A percentile compares a stretch with the other conserved stretches of the same genome.
Evolutionary conservation across 2,888 invertebrate genomes (phyloP).

Genomic region (Agriotes lineatus): DNA sequence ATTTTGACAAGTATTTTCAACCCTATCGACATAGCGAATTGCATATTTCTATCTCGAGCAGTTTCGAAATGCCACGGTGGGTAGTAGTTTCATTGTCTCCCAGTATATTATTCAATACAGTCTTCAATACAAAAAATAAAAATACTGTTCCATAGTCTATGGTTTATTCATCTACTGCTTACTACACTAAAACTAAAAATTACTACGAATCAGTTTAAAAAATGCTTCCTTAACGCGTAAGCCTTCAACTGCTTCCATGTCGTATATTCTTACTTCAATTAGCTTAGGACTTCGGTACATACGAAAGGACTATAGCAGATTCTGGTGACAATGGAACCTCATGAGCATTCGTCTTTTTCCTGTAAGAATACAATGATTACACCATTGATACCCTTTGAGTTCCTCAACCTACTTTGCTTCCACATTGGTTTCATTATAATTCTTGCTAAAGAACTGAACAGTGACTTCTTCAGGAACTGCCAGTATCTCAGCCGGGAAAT

Average conservation of each 20-base stretch:
- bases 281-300: slow-evolving; percentile 70
- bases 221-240: background rate
- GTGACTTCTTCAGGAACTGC: slow-evolving; percentile 72
- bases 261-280: too few relatives aligned
- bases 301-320: slow-evolving; percentile 77
- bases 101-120: too few relatives aligned
- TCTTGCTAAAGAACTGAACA: slow-evolving; percentile 70
- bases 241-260: background rate
- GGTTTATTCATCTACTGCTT: background rate
- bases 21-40: too few relatives aligned
- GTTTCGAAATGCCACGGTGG: too few relatives aligned
- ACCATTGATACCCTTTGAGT: background rate
- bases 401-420: slow-evolving; percentile 64
- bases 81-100: too few relatives aligned
- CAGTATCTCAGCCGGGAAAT: slow-evolving; percentile 67
- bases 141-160: too few relatives aligned
- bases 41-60: too few relatives aligned
- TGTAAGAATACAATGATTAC: slow-evolving; percentile 63
- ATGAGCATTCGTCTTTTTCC: slow-evolving; percentile 71
- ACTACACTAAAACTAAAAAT: background rate
- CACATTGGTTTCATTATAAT: slow-evolving; percentile 65
- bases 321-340: slow-evolving; percentile 72
- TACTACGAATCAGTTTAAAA: background rate
- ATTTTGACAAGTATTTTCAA: too few relatives aligned
- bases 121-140: too few relatives aligned